Evolutionary conservation across 37 sponge, comb jelly and placozoan species (phyloP).

Genomic region (Amphimedon queenslandica): DNA sequence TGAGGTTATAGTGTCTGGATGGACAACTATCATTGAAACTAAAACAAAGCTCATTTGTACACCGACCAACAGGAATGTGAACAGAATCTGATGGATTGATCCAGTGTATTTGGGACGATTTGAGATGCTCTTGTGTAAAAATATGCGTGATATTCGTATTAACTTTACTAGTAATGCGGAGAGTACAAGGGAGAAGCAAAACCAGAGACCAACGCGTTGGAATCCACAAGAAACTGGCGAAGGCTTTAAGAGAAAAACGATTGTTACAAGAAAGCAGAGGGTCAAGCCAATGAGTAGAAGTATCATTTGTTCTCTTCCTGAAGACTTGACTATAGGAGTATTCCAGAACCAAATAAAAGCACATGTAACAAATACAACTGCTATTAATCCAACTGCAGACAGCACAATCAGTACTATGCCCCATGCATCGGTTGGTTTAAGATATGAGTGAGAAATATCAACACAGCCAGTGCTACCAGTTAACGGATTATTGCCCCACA

Average conservation of each 20-base stretch:
- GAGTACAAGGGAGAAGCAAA: slow-evolving; percentile 49
- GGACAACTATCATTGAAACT: slow-evolving; percentile 24
- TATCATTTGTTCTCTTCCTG: no score
- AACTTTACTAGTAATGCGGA: slow-evolving; percentile 62
- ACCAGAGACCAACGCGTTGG: slow-evolving; percentile 39
- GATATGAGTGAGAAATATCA: background rate
- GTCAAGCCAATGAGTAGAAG: slow-evolving; percentile 40
- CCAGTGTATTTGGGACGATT: background rate
- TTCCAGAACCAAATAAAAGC: no score
- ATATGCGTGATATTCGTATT: slow-evolving; percentile 52
- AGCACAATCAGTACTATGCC: slow-evolving; percentile 16
- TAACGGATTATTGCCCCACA: slow-evolving; percentile 44
- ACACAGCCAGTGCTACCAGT: slow-evolving; percentile 36
- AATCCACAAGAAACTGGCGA: no score
- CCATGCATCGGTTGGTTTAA: background rate
- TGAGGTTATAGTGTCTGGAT: background rate
- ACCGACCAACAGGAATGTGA: slow-evolving; percentile 37
- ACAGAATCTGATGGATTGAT: slow-evolving; percentile 39
- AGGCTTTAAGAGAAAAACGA: slow-evolving; percentile 21
- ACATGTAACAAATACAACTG: slow-evolving; percentile 13
- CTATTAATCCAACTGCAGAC: slow-evolving; percentile 19
- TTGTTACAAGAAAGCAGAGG: slow-evolving; percentile 16
- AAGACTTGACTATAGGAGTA: slow-evolving; percentile 56
- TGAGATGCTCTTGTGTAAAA: slow-evolving; percentile 13
- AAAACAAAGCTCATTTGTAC: slow-evolving; percentile 36